Base-by-base conservation (phyloP, 2,797 vertebrate genomes). In the Acomys russatus region DNA sequence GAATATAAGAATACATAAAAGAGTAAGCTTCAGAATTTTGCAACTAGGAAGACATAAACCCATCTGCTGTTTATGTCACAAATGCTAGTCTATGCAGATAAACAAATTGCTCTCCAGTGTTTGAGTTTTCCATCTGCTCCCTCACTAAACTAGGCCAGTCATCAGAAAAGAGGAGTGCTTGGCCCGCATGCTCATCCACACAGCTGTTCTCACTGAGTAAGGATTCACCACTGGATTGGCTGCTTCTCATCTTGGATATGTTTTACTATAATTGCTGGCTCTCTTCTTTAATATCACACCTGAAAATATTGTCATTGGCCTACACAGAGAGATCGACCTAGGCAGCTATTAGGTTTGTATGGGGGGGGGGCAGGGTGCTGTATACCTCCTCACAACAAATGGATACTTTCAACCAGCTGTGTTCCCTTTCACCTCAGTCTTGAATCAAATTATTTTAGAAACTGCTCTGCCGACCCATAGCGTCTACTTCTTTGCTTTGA, bases 21-120 rank as follows among this genome's bases (percentile, higher is more conserved):
- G n/a, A 92, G 91, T 68, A 93, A 95, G 90, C 35, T 63, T 23
- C 10, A 88, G 33, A 56, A 59, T 73, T 74, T 33, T 73, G 74
- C 66, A 88, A 30, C 38, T 44, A 66, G 70, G 84, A 54, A 70
- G 83, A 22, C 20, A 86, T 64, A 51, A 54, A 54, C 6, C 64
- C 84, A 86, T 87, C 35, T 95, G 35, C 74, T 94, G 2, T 80
- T 88, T 80, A 23, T 94, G 85, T 94, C 74, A 92, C 82, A 95
- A 76, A 74, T 74, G 77, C 92, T 95, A 25, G 59, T 88, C 66
- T 87, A 12, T 77, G 86, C 89, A 95, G 94, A 92, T 91, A 87
- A 92, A 79, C 23, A 61, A 73, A 76, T 87, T 71, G 33, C 74
- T 88, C 61, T 82, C 49, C 25, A 14, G 79, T 76, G 49, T 87